Base-by-base conservation (phyloP, 23 tunicate species). In the Styela clava region DNA sequence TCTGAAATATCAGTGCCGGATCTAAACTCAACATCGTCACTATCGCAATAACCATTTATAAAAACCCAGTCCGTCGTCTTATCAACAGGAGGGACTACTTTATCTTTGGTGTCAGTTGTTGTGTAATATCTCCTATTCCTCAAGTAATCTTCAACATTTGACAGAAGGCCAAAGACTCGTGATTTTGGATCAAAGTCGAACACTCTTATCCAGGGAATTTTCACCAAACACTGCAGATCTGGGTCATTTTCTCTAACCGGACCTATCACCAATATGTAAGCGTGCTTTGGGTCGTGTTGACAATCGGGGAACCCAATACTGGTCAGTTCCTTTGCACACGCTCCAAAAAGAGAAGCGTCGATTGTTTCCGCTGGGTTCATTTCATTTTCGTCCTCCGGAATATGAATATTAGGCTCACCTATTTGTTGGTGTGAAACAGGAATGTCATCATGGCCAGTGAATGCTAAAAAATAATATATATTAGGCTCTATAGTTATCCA, bases 121-220 rank as follows among this genome's bases (percentile, higher is more conserved):
- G 80, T 74, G 28, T 32, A 37, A 21, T 34, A 52, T 27, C 80
- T 34, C 63, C 19, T 16, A 5, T 44, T 16, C 24, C 21, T 74
- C 24, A 74, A n/a, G 3, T n/a, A 9, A 32, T 23, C 3, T 52
- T 74, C 80, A 37, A 74, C 80, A 27, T 35, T 34, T 9, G 80
- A 37, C 7, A 82, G 64, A 5, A 87, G 34, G 22, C 91, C 91
- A 2, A 35, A 30, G 21, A 31, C 63, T 37, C 78, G 23, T 30
- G 86, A 73, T 22, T 87, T 70, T 3, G 79, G 74, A 37, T 88
- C 87, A 78, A 88, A 88, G 61, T 88, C 92, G 68, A 83, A 88
- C 35, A 88, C 92, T 83, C 83, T 77, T 52, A 88, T 63, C 86
- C 86, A 88, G 23, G 92, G 92, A 19, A 88, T 78, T 24, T 88